A percentile compares a stretch with the other conserved stretches of the same genome.
Evolutionary conservation across 2,888 invertebrate species (phyloP).

Genomic region (Caenorhabditis sp.): DNA sequence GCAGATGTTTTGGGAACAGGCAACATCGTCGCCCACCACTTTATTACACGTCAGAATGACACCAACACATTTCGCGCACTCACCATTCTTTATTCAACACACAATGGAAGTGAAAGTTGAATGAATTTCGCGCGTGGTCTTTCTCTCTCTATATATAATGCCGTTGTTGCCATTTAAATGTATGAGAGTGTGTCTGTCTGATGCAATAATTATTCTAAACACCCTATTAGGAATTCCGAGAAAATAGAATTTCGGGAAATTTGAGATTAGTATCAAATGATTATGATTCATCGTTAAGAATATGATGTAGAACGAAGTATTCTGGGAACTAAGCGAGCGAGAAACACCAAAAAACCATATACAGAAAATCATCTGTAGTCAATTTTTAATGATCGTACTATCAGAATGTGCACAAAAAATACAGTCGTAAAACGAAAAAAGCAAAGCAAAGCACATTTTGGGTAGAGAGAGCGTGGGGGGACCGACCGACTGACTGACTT

Average conservation of each 20-base stretch:
- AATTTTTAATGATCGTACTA: too few relatives aligned
- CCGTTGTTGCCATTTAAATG: neutral
- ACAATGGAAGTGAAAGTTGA: neutral
- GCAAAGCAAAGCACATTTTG: neutral
- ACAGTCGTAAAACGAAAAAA: neutral
- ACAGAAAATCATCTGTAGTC: too few relatives aligned
- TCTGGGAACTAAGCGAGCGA: too few relatives aligned
- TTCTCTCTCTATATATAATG: neutral
- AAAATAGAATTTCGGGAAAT: too few relatives aligned
- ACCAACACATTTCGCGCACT: neutral
- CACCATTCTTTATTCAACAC: neutral
- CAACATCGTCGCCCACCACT: too few relatives aligned
- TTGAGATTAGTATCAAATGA: too few relatives aligned
- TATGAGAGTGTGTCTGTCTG: neutral
- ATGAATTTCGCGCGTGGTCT: neutral
- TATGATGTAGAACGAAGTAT: too few relatives aligned
- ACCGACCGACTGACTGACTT: neutral
- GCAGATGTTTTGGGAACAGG: too few relatives aligned
- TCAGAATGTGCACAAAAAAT: neutral
- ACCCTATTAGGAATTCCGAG: too few relatives aligned
- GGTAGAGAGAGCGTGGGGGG: neutral
- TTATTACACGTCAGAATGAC: neutral
- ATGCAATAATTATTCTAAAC: too few relatives aligned
- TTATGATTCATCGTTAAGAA: too few relatives aligned
- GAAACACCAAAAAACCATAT: too few relatives aligned